Conservation (phyloP, 2,888 invertebrate genomes). For the Andrena flavipes region DNA sequence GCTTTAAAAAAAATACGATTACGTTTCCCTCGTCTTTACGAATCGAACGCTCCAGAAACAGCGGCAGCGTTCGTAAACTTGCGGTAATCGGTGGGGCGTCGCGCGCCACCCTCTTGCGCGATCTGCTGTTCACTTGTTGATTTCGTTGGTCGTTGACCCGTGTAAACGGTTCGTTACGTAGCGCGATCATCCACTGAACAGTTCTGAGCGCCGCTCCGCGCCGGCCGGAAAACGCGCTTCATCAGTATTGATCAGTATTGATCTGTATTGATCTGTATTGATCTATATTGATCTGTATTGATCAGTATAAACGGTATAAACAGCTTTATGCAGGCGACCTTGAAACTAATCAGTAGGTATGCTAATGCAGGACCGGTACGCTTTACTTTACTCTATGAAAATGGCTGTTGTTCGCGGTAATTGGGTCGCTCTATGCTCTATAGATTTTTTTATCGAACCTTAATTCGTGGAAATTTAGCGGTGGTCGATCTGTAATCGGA, state of each 20-base stretch:
- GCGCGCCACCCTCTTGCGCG: background rate
- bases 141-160: slow-evolving; percentile 14
- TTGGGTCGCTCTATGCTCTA: background rate
- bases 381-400: background rate
- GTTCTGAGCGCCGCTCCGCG: background rate
- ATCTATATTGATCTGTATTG: no score
- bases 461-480: slow-evolving; percentile 38
- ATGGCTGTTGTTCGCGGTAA: background rate
- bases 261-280: no score
- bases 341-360: slow-evolving; percentile 45
- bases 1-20: slow-evolving; percentile 1
- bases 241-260: background rate
- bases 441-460: no score
- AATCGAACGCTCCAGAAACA: background rate
- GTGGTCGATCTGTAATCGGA: slow-evolving; percentile 47
- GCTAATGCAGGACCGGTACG: slow-evolving; percentile 40
- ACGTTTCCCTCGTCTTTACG: slow-evolving; percentile 5
- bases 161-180: slow-evolving; percentile 24
- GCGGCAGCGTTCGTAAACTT: slow-evolving; percentile 8
- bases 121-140: slow-evolving; percentile 40
- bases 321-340: slow-evolving; percentile 49
- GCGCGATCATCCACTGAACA: background rate
- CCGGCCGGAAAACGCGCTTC: background rate
- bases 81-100: background rate
- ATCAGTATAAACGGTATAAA: slow-evolving; percentile 38